phyloP scores from a whole-genome alignment of 2,888 invertebrate genomes.

The Tetragonula carbonaria region DNA sequence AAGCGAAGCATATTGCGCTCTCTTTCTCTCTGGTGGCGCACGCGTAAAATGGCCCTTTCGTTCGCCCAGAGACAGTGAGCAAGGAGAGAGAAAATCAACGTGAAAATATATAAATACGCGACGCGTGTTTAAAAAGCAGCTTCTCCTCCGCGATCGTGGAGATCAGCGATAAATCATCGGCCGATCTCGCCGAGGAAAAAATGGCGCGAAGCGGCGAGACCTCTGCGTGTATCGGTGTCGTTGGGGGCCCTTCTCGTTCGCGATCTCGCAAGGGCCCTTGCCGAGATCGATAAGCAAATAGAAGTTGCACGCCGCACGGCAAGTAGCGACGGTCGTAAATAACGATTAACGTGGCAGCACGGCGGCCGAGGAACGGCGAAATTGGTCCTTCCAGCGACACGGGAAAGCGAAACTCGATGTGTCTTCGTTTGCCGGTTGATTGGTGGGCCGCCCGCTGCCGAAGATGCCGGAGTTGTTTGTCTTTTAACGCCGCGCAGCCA shows the following conservation, averaged over 20 bases:
- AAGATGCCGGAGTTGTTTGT: conserved; percentile 64
- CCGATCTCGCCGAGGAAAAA: conserved; percentile 2
- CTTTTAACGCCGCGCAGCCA: conserved; percentile 40
- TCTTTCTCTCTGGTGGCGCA: too few relatives aligned
- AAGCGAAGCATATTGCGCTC: too few relatives aligned
- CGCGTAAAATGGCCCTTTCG: too few relatives aligned
- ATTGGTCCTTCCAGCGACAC: conserved; percentile 69
- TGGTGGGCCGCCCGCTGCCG: conserved; percentile 59
- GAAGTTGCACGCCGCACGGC: conserved; percentile 35
- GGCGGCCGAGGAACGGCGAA: conserved; percentile 66
- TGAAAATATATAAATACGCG: neutral
- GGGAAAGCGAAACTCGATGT: conserved; percentile 68
- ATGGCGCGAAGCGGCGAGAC: conserved; percentile 15
- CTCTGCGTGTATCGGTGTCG: conserved; percentile 23
- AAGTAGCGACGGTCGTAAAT: conserved; percentile 63
- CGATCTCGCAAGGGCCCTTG: conserved; percentile 38
- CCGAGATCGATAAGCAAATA: conserved; percentile 68
- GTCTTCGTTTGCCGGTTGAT: conserved; percentile 70
- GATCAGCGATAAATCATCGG: conserved; percentile 44
- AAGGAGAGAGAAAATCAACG: neutral
- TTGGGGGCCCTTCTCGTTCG: conserved; percentile 3
- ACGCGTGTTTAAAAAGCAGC: conserved; percentile 2
- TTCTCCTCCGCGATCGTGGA: neutral
- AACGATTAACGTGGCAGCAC: conserved; percentile 69
- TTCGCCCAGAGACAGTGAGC: too few relatives aligned